These are phyloP conservation scores for Mormyrus proboscirostris DNA, from an alignment of 2,797 vertebrate genomes.

Conservation along the genomic window DNA sequence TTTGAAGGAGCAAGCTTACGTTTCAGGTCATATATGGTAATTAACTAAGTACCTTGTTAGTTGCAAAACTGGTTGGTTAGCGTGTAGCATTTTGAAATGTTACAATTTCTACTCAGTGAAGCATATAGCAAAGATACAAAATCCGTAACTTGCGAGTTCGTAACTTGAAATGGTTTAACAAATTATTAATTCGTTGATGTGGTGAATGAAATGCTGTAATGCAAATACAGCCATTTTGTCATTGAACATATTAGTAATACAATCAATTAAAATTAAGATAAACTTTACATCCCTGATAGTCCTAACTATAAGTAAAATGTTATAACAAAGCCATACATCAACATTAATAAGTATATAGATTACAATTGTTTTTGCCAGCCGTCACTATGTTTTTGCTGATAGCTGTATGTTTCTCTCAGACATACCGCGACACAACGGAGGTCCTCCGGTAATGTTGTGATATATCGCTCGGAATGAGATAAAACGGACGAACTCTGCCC, in stretches of 20 bases:
- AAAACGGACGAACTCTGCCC: slow-evolving; percentile 75
- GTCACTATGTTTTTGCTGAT: neutral
- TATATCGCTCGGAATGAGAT: slow-evolving; percentile 76
- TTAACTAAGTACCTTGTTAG: neutral
- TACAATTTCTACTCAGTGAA: neutral
- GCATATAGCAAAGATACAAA: neutral
- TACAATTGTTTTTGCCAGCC: neutral
- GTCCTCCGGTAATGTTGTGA: slow-evolving; percentile 67
- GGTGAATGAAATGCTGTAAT: neutral
- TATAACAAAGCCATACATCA: neutral
- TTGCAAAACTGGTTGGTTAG: neutral
- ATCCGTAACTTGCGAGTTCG: neutral
- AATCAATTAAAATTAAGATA: neutral
- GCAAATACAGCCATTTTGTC: neutral
- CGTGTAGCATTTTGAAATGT: neutral
- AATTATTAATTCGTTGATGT: neutral
- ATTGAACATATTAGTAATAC: neutral
- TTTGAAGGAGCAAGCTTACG: neutral
- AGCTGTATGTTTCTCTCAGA: neutral
- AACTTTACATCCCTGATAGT: neutral
- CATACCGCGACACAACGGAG: slow-evolving; percentile 60
- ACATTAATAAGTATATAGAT: neutral
- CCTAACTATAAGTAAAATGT: neutral
- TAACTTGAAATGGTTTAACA: neutral
- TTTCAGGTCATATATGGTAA: neutral